A percentile compares a stretch with the other conserved stretches of the same genome.
Conservation (phyloP, 2,113 vertebrate species). For the Leptobrachium ailaonicum region DNA sequence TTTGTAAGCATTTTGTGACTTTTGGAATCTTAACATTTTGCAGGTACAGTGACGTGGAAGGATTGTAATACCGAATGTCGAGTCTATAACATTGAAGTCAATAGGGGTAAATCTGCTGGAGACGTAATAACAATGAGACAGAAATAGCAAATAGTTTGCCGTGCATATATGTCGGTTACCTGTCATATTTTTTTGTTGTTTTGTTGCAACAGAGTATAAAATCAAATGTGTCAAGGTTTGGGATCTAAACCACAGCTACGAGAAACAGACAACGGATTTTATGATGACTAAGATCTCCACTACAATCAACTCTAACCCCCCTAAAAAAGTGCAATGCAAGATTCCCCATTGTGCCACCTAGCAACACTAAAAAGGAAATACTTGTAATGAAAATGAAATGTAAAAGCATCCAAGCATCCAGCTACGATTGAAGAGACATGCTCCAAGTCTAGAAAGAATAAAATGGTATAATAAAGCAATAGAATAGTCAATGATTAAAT, state of each 20-base stretch:
- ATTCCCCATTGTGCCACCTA: neutral
- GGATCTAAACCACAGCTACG: neutral
- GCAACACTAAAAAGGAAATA: neutral
- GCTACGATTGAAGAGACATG: neutral
- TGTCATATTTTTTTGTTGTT: neutral
- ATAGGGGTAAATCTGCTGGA: neutral
- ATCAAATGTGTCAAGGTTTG: neutral
- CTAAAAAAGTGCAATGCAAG: neutral
- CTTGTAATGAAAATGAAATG: neutral
- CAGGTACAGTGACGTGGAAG: neutral
- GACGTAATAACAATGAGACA: neutral
- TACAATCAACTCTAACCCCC: neutral
- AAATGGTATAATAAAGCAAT: no score
- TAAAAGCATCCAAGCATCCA: neutral
- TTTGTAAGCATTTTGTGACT: neutral
- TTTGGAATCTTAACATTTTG: neutral
- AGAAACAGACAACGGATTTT: neutral
- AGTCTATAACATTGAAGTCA: neutral
- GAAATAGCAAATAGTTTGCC: neutral
- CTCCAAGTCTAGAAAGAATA: neutral
- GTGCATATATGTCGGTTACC: neutral
- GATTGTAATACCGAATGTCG: neutral
- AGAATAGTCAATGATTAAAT: no score
- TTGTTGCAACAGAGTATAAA: neutral
- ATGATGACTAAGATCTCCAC: neutral